Base-by-base conservation (phyloP, 2,888 invertebrate species). In the Dicroscelio sp. region DNA sequence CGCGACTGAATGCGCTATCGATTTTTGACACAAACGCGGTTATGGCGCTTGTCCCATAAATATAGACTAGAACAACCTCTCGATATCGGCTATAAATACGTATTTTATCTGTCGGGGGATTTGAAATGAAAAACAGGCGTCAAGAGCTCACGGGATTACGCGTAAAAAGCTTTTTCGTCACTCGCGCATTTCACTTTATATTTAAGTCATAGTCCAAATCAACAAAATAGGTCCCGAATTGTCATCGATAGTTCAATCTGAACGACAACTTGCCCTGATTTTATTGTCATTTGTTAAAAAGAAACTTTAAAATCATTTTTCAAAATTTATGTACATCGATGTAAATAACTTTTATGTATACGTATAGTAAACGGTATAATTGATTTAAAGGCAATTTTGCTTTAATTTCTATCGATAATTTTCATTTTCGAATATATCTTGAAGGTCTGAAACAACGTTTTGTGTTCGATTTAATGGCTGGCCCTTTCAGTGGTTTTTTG, bases 71-170 rank as follows among this genome's bases (percentile, higher is more conserved):
- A 91, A 92, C 94, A 92, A 91, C 93, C 92, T 95, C 93, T 94
- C 94, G 93, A 93, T 95, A 95, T 95, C 94, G 93, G 92, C 94
- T 94, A 94, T 95, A 96, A 95, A 96, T 96, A 95, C 95, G 95
- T 92, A 95, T 96, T 95, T 95, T 94, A 96, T 95, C 95, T 94
- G 93, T 94, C 95, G 92, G 86, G 94, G 95, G 95, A 95, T 96
- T 96, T 94, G 86, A 94, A 95, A 95, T 96, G 95, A 96, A 96
- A 96, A 96, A 96, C 95, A 96, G 95, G 95, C 94, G 95, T 95
- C 96, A 96, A 95, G 94, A 95, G 95, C 95, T 95, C 95, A 90
- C 93, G 95, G 96, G 96, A 96, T 96, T 96, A 96, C 92, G 88
- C 87, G 92, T 94, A 93, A 95, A 96, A 95, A 94, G 92, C 92